These are phyloP conservation scores for Plebejus anna DNA, from an alignment of 2,888 invertebrate species.

Conservation along the genomic window DNA sequence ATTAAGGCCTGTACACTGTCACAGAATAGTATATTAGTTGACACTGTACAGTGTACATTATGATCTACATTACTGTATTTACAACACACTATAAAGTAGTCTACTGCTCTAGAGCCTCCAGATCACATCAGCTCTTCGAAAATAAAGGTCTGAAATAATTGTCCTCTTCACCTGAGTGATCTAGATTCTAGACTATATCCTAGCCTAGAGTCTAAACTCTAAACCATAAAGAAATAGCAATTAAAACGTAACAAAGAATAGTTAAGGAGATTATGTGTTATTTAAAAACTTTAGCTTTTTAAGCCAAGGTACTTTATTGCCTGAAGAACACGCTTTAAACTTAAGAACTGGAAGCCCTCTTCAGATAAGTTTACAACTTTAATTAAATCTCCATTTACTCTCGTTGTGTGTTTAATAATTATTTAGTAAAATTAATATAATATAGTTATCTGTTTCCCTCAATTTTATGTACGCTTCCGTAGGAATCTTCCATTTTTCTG, in stretches of 20 bases:
- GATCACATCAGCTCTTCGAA: neutral
- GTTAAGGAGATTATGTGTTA: conserved; percentile 5
- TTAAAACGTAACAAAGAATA: neutral
- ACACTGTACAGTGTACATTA: no score
- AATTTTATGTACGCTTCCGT: no score
- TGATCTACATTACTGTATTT: no score
- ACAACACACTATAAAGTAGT: no score
- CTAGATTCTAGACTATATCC: neutral
- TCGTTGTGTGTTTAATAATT: neutral
- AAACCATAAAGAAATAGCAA: neutral
- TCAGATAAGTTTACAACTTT: conserved; percentile 17
- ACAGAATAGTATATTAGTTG: no score
- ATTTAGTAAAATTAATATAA: neutral
- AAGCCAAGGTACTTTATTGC: conserved; percentile 6
- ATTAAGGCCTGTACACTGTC: no score
- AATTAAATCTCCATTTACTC: conserved; percentile 3
- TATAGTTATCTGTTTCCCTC: neutral
- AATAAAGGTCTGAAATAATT: neutral
- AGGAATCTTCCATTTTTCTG: no score
- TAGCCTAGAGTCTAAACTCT: neutral
- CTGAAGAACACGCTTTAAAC: conserved; percentile 15
- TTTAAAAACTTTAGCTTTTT: conserved; percentile 19
- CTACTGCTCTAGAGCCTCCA: no score
- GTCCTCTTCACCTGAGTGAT: neutral
- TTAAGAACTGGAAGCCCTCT: conserved; percentile 15